Conservation (phyloP, 2,888 invertebrate genomes). For the Entomobrya proxima region DNA sequence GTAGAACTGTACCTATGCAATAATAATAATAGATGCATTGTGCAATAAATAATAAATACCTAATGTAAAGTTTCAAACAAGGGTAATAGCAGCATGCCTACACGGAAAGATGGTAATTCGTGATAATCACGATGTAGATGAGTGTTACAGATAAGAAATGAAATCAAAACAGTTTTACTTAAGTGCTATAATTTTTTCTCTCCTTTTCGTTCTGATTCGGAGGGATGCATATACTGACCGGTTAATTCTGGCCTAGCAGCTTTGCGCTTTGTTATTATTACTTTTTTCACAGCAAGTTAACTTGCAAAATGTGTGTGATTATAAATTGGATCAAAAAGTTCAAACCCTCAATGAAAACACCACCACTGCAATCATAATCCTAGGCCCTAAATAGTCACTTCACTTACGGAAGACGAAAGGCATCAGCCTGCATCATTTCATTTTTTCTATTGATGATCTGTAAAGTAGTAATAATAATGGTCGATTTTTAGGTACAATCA, state of each 20-base stretch:
- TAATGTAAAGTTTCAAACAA: neutral
- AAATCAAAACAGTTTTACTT: conserved; percentile 17
- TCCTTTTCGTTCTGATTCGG: neutral
- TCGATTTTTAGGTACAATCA: no score
- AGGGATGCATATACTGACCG: neutral
- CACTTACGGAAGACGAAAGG: no score
- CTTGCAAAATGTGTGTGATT: neutral
- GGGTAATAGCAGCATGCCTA: neutral
- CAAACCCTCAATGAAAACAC: neutral
- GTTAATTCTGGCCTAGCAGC: neutral
- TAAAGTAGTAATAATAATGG: no score
- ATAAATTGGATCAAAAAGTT: neutral
- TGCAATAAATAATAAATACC: neutral
- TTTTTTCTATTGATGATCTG: no score
- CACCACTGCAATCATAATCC: neutral
- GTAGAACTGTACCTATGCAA: neutral
- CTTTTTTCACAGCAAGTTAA: neutral
- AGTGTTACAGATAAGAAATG: conserved; percentile 18
- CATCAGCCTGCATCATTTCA: no score
- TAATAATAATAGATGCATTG: neutral
- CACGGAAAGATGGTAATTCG: neutral
- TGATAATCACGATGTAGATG: neutral
- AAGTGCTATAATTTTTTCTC: no score
- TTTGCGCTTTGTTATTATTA: neutral
- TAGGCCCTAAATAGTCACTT: no score